phyloP scores from a whole-genome alignment of 2,113 vertebrate species.

The Odobenus rosmarus region DNA sequence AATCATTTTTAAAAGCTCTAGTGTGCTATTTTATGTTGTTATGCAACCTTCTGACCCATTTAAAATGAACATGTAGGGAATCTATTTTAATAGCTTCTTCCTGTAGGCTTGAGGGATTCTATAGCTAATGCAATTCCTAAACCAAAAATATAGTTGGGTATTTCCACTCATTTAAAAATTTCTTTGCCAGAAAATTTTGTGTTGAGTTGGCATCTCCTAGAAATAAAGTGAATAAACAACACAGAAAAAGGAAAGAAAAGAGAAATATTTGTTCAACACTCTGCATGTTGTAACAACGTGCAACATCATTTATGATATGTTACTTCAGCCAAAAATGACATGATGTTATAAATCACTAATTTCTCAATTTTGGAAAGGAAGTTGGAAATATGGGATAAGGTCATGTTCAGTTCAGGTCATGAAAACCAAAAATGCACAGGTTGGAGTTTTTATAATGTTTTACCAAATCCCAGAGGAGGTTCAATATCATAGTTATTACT shows the following conservation, averaged over 20 bases:
- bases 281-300: conserved; percentile 63
- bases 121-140: conserved; percentile 33
- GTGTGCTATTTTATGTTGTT: conserved; percentile 65
- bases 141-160: conserved; percentile 21
- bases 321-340: conserved; percentile 71
- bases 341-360: conserved; percentile 78
- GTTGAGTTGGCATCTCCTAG: conserved; percentile 71
- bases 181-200: conserved; percentile 60
- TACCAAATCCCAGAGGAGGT: conserved; percentile 47
- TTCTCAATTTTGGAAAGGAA: conserved; percentile 77
- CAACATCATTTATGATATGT: conserved; percentile 76
- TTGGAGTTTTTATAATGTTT: conserved; percentile 72
- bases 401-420: conserved; percentile 74
- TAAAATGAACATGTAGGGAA: conserved; percentile 72
- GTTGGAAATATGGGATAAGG: conserved; percentile 69
- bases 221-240: conserved; percentile 78
- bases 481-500: conserved; percentile 54
- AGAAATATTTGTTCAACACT: conserved; percentile 73
- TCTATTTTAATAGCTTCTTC: conserved; percentile 71
- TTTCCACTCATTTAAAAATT: conserved; percentile 61
- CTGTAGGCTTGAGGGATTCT: conserved; percentile 44
- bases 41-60: conserved; percentile 39
- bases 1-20: conserved; percentile 68
- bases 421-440: conserved; percentile 65
- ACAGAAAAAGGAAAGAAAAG: conserved; percentile 59